phyloP scores from a whole-genome alignment of 2,113 vertebrate species.

The Cyprinodon brontotheroides region DNA sequence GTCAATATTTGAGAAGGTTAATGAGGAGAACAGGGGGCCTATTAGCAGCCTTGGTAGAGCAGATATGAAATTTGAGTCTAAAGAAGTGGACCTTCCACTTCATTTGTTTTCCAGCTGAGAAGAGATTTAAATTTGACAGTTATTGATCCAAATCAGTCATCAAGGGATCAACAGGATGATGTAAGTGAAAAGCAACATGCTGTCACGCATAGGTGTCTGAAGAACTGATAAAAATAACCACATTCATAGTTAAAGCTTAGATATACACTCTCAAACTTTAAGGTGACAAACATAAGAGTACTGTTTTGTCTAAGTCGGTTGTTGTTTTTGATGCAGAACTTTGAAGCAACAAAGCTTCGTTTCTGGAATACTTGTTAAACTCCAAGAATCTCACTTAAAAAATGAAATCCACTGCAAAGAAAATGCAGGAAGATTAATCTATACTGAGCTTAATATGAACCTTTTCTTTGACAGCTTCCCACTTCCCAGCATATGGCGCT shows the following conservation, averaged over 20 bases:
- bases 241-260: background rate
- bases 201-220: background rate
- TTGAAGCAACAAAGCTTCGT: too few species aligned
- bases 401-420: background rate
- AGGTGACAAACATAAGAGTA: background rate
- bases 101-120: conserved; percentile 16
- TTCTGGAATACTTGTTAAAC: background rate
- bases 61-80: conserved; percentile 1
- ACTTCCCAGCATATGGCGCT: background rate
- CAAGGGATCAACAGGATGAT: background rate
- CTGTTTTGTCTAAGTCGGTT: too few species aligned
- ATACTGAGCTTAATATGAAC: background rate
- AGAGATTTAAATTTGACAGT: conserved; percentile 27
- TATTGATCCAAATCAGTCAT: conserved; percentile 18
- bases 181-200: background rate
- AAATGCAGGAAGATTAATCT: background rate
- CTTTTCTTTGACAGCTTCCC: background rate
- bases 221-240: background rate
- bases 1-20: conserved; percentile 68
- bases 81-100: conserved; percentile 9
- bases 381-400: background rate
- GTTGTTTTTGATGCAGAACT: too few species aligned
- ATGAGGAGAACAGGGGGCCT: conserved; percentile 26
- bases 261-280: background rate
- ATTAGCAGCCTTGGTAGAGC: conserved; percentile 1